Evolutionary conservation across 1,140 invertebrate genomes (phyloP).

Genomic region (Drosophila auraria): DNA sequence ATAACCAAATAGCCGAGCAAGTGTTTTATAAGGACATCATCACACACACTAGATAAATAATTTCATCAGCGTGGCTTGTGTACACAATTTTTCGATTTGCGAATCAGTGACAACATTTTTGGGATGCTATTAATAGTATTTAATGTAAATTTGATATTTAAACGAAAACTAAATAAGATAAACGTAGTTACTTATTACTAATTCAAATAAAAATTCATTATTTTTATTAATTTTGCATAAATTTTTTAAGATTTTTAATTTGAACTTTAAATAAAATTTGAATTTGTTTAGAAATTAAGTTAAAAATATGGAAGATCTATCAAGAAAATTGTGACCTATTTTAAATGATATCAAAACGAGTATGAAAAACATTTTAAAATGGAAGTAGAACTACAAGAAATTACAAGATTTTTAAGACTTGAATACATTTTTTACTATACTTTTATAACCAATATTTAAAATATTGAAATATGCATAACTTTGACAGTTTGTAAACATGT

Average conservation of each 20-base stretch:
- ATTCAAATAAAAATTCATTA: too few relatives aligned
- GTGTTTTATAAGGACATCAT: constrained; percentile 39
- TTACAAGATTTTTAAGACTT: background rate
- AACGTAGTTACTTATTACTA: too few relatives aligned
- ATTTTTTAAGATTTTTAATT: rapidly evolving
- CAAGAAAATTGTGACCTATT: too few relatives aligned
- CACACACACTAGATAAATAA: constrained; percentile 24
- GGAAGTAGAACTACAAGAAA: too few relatives aligned
- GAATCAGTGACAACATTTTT: background rate
- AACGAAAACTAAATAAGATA: background rate
- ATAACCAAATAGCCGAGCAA: constrained; percentile 30
- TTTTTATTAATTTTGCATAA: too few relatives aligned
- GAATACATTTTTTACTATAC: background rate
- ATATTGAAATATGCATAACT: too few relatives aligned
- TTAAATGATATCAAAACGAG: too few relatives aligned
- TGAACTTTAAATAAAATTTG: background rate
- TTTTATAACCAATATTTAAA: background rate
- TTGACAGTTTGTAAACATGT: constrained; percentile 1
- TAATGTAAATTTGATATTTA: background rate
- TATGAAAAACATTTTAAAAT: too few relatives aligned
- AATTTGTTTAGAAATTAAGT: too few relatives aligned
- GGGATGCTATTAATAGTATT: background rate
- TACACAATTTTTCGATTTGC: constrained; percentile 11
- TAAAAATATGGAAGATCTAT: too few relatives aligned
- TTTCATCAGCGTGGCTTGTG: constrained; percentile 33